phyloP scores from a whole-genome alignment of 1,140 invertebrate species.

The Triops cancriformis region DNA sequence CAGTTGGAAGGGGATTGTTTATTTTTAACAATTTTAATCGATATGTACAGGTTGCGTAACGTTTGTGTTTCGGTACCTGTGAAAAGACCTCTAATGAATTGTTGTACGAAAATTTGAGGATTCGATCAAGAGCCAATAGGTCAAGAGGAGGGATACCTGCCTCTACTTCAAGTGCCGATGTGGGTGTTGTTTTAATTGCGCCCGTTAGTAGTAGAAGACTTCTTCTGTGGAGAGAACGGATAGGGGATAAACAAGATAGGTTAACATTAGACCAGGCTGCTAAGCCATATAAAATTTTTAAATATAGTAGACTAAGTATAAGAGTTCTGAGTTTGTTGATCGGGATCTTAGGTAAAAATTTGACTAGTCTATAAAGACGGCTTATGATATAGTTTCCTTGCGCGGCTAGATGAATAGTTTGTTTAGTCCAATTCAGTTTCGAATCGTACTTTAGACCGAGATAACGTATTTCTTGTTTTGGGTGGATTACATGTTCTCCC shows the following conservation, averaged over 20 bases:
- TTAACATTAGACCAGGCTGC: too few relatives aligned
- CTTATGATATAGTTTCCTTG: not conserved
- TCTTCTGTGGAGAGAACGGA: not conserved
- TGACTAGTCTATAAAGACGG: not conserved
- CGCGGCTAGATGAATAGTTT: not conserved
- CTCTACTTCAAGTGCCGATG: too few relatives aligned
- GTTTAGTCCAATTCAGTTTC: slow-evolving; percentile 17
- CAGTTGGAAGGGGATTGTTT: too few relatives aligned
- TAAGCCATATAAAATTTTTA: not conserved
- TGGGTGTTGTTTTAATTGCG: too few relatives aligned
- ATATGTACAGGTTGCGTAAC: too few relatives aligned
- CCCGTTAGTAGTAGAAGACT: too few relatives aligned
- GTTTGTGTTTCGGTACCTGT: too few relatives aligned
- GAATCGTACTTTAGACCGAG: slow-evolving; percentile 1
- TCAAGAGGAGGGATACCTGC: too few relatives aligned
- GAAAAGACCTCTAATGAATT: too few relatives aligned
- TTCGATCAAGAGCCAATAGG: too few relatives aligned
- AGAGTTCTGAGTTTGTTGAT: not conserved
- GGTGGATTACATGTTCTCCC: not conserved
- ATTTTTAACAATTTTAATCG: too few relatives aligned
- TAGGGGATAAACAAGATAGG: not conserved
- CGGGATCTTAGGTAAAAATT: not conserved
- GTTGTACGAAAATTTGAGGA: too few relatives aligned
- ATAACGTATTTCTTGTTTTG: not conserved
- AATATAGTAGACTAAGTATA: not conserved